Percentiles rank a stretch among this genome's conserved stretches.
Conservation (phyloP, 2,888 invertebrate genomes). For the Eremobia ochroleuca region DNA sequence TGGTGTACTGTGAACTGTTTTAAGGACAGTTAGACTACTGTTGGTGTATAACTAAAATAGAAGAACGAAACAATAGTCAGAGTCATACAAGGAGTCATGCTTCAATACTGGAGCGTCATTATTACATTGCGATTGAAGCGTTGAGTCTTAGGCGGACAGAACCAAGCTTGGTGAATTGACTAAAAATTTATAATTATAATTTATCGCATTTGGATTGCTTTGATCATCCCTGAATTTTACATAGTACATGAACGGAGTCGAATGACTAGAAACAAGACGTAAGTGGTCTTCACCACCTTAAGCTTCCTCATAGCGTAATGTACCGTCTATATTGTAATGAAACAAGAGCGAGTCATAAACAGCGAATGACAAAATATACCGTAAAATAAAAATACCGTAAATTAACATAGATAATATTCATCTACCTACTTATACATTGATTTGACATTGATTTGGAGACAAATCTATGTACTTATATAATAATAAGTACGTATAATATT, state of each 20-base stretch:
- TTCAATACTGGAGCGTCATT: constrained; percentile 5
- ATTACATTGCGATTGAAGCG: constrained; percentile 7
- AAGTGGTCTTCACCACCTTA: not conserved
- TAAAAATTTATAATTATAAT: not conserved
- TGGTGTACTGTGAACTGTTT: constrained; percentile 9
- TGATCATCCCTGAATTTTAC: not conserved
- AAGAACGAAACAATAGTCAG: not conserved
- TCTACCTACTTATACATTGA: too few relatives aligned
- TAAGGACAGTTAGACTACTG: not conserved
- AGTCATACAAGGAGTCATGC: not conserved
- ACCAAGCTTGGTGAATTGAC: not conserved
- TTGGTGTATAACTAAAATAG: not conserved
- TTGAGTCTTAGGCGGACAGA: not conserved
- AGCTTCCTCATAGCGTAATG: not conserved
- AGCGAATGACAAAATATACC: too few relatives aligned
- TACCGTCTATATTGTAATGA: not conserved
- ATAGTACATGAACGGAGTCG: not conserved
- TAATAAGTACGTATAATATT: too few relatives aligned
- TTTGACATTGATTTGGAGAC: too few relatives aligned
- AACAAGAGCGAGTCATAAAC: too few relatives aligned
- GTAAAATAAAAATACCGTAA: too few relatives aligned
- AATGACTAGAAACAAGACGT: constrained; percentile 14
- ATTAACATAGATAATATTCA: too few relatives aligned
- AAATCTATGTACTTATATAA: too few relatives aligned
- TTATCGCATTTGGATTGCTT: constrained; percentile 4